Evolutionary conservation across 2,113 vertebrate genomes (phyloP).

Genomic region (Vombatus ursinus): DNA sequence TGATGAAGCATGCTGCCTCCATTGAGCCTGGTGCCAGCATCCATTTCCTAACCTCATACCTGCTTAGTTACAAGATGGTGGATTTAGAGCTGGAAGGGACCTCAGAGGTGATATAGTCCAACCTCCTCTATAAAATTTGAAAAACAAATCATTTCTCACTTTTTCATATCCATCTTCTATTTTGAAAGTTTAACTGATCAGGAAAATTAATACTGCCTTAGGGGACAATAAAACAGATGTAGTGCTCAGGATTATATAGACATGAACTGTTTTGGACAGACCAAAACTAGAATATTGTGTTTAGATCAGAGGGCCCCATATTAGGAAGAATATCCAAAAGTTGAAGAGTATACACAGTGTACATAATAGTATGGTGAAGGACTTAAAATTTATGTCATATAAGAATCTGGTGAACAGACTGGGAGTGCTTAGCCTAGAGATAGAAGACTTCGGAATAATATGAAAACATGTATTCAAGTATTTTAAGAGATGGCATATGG

Average conservation of each 20-base stretch:
- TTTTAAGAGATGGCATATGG: background rate
- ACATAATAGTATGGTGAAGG: background rate
- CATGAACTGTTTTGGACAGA: background rate
- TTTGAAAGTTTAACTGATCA: background rate
- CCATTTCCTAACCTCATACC: background rate
- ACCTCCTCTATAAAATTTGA: background rate
- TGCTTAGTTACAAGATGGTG: background rate
- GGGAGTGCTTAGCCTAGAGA: background rate
- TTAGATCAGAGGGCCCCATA: background rate
- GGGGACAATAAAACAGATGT: background rate
- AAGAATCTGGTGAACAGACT: background rate
- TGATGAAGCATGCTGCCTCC: background rate
- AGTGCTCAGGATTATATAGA: background rate
- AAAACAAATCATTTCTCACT: background rate
- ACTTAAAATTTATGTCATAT: background rate
- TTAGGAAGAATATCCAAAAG: background rate
- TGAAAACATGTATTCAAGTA: background rate
- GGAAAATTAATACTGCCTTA: background rate
- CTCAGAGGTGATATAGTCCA: background rate
- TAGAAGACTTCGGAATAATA: background rate
- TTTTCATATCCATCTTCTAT: background rate
- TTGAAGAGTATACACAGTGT: background rate
- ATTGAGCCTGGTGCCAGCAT: background rate
- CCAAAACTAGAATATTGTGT: background rate
- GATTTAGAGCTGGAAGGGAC: background rate